phyloP scores from a whole-genome alignment of 2,113 vertebrate genomes.

The Grammomys surdaster region DNA sequence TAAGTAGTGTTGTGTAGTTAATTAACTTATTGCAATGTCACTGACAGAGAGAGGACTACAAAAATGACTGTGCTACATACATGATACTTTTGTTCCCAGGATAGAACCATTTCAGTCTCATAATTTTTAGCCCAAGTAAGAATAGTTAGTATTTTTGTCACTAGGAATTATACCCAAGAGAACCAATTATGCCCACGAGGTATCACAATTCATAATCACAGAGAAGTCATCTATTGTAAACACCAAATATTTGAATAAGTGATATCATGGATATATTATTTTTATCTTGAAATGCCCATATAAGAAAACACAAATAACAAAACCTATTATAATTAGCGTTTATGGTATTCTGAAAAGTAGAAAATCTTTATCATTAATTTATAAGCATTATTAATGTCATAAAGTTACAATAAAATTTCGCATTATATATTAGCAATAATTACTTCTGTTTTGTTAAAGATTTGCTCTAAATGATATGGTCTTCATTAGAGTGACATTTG shows the following conservation, averaged over 20 bases:
- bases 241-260: background rate
- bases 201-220: background rate
- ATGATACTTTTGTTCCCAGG: background rate
- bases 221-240: background rate
- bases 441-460: background rate
- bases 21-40: slow-evolving; percentile 41
- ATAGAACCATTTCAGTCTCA: background rate
- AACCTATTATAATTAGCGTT: background rate
- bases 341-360: background rate
- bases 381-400: background rate
- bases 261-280: background rate
- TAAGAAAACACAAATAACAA: background rate
- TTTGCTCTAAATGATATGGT: background rate
- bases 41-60: background rate
- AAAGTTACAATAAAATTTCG: background rate
- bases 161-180: background rate
- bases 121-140: background rate
- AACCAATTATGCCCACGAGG: background rate
- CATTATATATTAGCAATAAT: background rate
- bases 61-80: background rate
- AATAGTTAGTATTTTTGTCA: background rate
- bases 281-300: background rate
- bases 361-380: background rate
- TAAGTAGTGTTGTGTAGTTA: background rate
- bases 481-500: background rate